Conservation (phyloP, 2,888 invertebrate genomes). For the Drosophila leonis region DNA sequence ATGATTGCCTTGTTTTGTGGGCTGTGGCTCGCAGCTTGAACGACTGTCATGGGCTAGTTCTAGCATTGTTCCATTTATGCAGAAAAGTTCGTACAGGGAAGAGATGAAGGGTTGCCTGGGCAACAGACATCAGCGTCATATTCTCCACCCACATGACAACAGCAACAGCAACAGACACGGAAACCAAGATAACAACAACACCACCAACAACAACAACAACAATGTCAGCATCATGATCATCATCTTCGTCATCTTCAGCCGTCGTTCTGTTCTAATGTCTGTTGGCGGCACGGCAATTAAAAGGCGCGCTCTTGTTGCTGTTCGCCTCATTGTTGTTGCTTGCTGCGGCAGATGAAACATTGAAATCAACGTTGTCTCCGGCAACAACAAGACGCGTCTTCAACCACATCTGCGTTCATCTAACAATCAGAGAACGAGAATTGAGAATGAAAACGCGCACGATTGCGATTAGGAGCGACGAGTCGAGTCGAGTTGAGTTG, state of each 20-base stretch:
- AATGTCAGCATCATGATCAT: slow-evolving; percentile 30
- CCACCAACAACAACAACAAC: slow-evolving; percentile 9
- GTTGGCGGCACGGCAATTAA: slow-evolving; percentile 78
- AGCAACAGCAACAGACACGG: slow-evolving; percentile 43
- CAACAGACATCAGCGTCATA: slow-evolving; percentile 67
- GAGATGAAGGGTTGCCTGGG: background rate
- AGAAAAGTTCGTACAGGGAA: slow-evolving; percentile 20
- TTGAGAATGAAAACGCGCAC: slow-evolving; percentile 60
- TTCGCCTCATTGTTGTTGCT: slow-evolving; percentile 36
- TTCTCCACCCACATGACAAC: slow-evolving; percentile 73
- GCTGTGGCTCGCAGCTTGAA: slow-evolving; percentile 34
- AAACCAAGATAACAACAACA: slow-evolving; percentile 36
- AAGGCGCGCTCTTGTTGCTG: slow-evolving; percentile 68
- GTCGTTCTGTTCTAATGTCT: slow-evolving; percentile 68
- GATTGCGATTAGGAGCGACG: slow-evolving; percentile 57
- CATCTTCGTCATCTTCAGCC: slow-evolving; percentile 39
- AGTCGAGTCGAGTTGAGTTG: slow-evolving; percentile 2
- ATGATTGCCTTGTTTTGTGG: slow-evolving; percentile 48
- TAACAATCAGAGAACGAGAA: slow-evolving; percentile 59
- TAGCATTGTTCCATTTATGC: slow-evolving; percentile 71
- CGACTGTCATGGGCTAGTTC: slow-evolving; percentile 29
- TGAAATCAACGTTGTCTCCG: slow-evolving; percentile 68
- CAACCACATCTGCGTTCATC: slow-evolving; percentile 28
- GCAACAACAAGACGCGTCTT: slow-evolving; percentile 65
- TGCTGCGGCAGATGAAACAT: slow-evolving; percentile 78